phyloP scores from a whole-genome alignment of 2,797 vertebrate genomes.

The Bovichtus diacanthus region DNA sequence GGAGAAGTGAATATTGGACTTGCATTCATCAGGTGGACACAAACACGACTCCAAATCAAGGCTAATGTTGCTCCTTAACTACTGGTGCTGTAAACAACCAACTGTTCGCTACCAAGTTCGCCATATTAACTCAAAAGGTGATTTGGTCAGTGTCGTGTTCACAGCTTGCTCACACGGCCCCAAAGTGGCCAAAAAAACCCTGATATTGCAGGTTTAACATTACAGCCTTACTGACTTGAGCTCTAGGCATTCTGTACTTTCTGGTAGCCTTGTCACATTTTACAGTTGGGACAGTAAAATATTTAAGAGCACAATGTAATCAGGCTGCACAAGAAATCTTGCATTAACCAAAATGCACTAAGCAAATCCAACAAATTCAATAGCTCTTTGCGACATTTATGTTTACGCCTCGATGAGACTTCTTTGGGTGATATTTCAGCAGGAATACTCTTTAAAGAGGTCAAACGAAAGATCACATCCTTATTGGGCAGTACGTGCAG shows the following conservation, averaged over 20 bases:
- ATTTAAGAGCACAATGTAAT: not conserved
- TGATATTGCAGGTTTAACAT: not conserved
- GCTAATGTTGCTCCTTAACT: not conserved
- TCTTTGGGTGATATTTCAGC: not conserved
- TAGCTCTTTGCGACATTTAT: not conserved
- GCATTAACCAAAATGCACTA: not conserved
- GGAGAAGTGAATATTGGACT: not conserved
- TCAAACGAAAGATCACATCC: slow-evolving; percentile 30
- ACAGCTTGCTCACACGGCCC: no score
- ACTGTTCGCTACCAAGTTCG: no score
- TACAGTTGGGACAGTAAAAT: not conserved
- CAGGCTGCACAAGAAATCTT: no score
- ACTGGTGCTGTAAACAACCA: not conserved
- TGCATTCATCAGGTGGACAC: no score
- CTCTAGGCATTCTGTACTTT: no score
- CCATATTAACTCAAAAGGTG: not conserved
- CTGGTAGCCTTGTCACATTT: not conserved
- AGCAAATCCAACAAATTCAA: not conserved
- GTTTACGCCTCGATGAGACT: not conserved
- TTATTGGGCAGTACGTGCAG: not conserved
- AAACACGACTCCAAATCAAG: not conserved
- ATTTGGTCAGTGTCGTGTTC: no score
- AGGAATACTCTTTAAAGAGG: slow-evolving; percentile 15
- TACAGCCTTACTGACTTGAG: no score
- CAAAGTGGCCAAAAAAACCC: not conserved